Conservation (phyloP, 1,140 invertebrate species). For the Asbolus verrucosus region DNA sequence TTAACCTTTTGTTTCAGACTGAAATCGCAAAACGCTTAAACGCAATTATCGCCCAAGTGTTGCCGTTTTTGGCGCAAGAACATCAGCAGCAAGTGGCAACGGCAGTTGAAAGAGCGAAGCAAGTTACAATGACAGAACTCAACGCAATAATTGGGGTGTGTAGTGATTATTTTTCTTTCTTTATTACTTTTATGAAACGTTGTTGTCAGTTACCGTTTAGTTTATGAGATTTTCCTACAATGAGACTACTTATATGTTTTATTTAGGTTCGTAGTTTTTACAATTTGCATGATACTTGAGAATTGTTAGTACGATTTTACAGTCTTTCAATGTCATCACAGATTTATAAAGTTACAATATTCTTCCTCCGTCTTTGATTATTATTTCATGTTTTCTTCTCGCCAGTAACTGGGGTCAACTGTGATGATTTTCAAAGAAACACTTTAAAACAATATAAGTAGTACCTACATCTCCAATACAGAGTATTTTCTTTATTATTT, state of each 20-base stretch:
- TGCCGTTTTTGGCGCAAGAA: constrained; percentile 92
- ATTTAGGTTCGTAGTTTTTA: constrained; percentile 18
- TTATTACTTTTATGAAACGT: not conserved
- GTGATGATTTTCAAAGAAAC: constrained; percentile 33
- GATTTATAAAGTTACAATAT: too few species aligned
- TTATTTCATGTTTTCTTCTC: not conserved
- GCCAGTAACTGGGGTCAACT: too few species aligned
- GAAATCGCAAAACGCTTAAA: constrained; percentile 95
- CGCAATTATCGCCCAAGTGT: constrained; percentile 89
- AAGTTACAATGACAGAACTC: constrained; percentile 94
- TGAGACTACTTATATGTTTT: constrained; percentile 39
- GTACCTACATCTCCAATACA: constrained; percentile 9
- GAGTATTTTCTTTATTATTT: too few species aligned
- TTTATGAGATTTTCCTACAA: not conserved
- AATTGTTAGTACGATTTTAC: not conserved
- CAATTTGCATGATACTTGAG: constrained; percentile 19
- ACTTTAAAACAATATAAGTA: constrained; percentile 37
- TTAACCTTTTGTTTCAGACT: constrained; percentile 74
- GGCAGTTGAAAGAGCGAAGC: constrained; percentile 94
- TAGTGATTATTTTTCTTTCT: constrained; percentile 29
- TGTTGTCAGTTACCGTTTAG: not conserved
- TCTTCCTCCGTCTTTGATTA: not conserved
- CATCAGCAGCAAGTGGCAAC: constrained; percentile 95
- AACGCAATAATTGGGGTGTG: constrained; percentile 89
- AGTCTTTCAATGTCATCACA: constrained; percentile 32